These are phyloP conservation scores for Theristicus caerulescens DNA, from an alignment of 2,113 vertebrate species.

Conservation along the genomic window DNA sequence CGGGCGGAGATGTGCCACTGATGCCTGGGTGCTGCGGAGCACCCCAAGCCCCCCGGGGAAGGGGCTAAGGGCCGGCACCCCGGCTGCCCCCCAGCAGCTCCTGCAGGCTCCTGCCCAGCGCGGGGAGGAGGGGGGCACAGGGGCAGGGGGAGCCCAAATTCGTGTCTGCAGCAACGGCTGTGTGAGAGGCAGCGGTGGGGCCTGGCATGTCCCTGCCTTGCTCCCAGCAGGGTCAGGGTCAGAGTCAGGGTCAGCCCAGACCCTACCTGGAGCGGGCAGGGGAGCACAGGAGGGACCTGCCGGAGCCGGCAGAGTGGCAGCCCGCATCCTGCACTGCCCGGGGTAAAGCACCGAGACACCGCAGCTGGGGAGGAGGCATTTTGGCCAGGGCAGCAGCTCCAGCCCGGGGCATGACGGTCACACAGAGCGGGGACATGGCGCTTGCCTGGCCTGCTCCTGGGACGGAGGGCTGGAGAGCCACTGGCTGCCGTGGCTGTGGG, in stretches of 20 bases:
- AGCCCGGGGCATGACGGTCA: fast-evolving
- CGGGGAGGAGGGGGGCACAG: not conserved
- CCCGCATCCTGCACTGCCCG: not conserved
- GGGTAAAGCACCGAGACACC: not conserved
- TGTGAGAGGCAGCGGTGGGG: not conserved
- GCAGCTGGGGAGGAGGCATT: fast-evolving
- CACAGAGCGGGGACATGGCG: fast-evolving
- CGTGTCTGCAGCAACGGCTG: not conserved
- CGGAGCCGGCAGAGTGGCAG: not conserved
- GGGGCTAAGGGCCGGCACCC: not conserved
- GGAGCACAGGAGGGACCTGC: not conserved
- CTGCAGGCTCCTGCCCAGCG: not conserved
- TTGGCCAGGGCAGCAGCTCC: not conserved
- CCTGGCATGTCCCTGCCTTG: not conserved
- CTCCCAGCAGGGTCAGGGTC: no score
- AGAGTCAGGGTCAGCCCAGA: not conserved
- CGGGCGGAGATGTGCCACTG: fast-evolving
- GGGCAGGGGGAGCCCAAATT: not conserved
- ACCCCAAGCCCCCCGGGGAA: not conserved
- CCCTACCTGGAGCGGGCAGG: not conserved
- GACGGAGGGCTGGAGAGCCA: not conserved
- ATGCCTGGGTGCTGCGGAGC: not conserved
- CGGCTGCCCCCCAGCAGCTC: not conserved
- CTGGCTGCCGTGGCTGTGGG: not conserved
- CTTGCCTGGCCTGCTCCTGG: not conserved